Evolutionary conservation across 2,113 vertebrate species (phyloP), one percentile per base, ranked within the genome.

Genomic region (Bostrychus sinensis): DNA sequence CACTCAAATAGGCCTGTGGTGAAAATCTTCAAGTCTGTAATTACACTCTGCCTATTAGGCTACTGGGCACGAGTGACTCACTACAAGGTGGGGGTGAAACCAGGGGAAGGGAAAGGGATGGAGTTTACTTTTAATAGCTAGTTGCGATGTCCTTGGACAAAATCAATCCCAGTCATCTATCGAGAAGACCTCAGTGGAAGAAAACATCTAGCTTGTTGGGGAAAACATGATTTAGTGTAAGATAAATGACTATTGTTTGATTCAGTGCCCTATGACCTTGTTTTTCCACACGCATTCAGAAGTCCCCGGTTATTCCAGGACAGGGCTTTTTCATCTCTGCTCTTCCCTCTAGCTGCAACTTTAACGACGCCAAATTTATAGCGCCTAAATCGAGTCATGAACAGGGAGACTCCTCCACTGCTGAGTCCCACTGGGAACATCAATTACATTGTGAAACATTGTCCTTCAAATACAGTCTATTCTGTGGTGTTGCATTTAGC

Each of bases 61-160:
- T 71, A 85, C 86, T 82, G 86, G 86, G 86, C 87, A 89, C 81
- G 65, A 68, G 56, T 86, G 84, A 90, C 62, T 89, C 86, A 89
- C 66, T 17, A 43, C 45, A 79, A 84, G 61, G 78, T 73, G 78
- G 81, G 81, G 68, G 72, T 26, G 68, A 19, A 17, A 51, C 42
- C 53, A 38, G 34, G 63, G 51, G 57, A 41, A 55, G 45, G 64
- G 38, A 62, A 66, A 23, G 62, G 75, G 43, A 68, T 62, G 63
- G 70, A 72, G 84, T 71, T 85, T 75, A 75, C 72, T 81, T 78
- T 79, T 66, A 55, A 66, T 57, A 59, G 72, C 72, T 75, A 57
- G 19, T 56, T 32, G 63, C 75, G 60, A 84, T 69, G 70, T 71
- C 74, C 66, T 67, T 25, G 41, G 53, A 79, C 56, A 42, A 85